Percentiles rank a stretch among this genome's conserved stretches.
phyloP scores from a whole-genome alignment of 2,888 invertebrate genomes.

The Stenurella melanura region DNA sequence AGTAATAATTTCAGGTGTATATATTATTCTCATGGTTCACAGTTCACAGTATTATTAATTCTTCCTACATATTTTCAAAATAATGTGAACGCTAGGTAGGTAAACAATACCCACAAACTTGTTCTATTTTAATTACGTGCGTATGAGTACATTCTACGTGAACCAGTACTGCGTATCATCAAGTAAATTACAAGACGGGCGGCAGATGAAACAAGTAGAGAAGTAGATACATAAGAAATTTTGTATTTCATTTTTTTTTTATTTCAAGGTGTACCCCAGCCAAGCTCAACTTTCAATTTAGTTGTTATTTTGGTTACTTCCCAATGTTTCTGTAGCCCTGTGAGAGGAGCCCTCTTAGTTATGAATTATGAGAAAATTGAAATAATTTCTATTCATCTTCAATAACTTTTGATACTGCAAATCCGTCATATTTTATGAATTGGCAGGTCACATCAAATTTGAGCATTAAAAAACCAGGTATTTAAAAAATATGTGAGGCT shows the following conservation, averaged over 20 bases:
- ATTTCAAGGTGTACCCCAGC: not conserved
- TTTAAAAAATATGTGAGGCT: not conserved
- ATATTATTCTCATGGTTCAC: too few relatives aligned
- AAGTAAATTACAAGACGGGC: not conserved
- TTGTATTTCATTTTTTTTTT: not conserved
- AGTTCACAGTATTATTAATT: too few relatives aligned
- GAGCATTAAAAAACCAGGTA: not conserved
- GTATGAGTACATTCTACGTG: not conserved
- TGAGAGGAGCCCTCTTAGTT: constrained; percentile 71
- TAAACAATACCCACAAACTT: not conserved
- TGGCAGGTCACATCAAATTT: not conserved
- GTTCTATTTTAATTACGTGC: not conserved
- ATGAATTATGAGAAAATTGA: constrained; percentile 72
- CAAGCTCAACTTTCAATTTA: not conserved
- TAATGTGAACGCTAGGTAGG: too few relatives aligned
- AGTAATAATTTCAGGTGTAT: not conserved
- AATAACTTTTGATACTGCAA: not conserved
- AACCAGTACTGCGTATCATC: not conserved
- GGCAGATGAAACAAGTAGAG: not conserved
- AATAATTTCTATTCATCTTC: constrained; percentile 50
- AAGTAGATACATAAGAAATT: not conserved
- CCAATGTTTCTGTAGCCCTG: constrained; percentile 68
- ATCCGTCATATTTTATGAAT: constrained; percentile 22
- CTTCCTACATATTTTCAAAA: too few relatives aligned
- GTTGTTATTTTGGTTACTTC: constrained; percentile 53